Conservation (phyloP, 2,113 vertebrate species). For the Tauraco erythrolophus region DNA sequence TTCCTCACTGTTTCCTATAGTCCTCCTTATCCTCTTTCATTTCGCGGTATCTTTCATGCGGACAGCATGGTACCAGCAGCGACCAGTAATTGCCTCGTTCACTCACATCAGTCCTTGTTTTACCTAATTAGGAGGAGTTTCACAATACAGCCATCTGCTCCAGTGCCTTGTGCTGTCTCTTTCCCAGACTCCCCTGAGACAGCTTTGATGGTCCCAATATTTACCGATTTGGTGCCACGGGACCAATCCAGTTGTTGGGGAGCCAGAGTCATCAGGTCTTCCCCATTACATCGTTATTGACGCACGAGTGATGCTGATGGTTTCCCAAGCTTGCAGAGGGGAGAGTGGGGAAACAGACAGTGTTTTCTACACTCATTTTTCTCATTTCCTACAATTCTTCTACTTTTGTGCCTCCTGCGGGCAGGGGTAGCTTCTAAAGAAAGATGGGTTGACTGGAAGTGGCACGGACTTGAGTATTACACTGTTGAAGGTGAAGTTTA, state of each 20-base stretch:
- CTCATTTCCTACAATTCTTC: not conserved
- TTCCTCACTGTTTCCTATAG: not conserved
- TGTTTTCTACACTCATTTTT: not conserved
- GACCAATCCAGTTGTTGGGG: not conserved
- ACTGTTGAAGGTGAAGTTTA: rapidly evolving
- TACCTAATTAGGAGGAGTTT: not conserved
- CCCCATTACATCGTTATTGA: not conserved
- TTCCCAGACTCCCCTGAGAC: not conserved
- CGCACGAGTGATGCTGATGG: not conserved
- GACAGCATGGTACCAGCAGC: not conserved
- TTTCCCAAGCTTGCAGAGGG: not conserved
- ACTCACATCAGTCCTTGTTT: not conserved
- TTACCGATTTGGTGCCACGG: not conserved
- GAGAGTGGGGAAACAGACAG: not conserved
- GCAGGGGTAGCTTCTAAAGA: not conserved
- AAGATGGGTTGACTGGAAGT: not conserved
- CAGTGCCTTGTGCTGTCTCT: not conserved
- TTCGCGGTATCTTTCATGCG: not conserved
- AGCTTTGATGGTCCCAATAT: not conserved
- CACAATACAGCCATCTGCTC: constrained; percentile 25
- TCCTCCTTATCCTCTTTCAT: not conserved
- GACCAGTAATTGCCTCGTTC: not conserved
- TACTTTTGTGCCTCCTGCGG: not conserved
- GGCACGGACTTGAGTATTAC: not conserved
- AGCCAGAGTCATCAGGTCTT: not conserved